These are phyloP conservation scores for Hybos culiciformis DNA, from an alignment of 2,888 invertebrate genomes.

Conservation along the genomic window DNA sequence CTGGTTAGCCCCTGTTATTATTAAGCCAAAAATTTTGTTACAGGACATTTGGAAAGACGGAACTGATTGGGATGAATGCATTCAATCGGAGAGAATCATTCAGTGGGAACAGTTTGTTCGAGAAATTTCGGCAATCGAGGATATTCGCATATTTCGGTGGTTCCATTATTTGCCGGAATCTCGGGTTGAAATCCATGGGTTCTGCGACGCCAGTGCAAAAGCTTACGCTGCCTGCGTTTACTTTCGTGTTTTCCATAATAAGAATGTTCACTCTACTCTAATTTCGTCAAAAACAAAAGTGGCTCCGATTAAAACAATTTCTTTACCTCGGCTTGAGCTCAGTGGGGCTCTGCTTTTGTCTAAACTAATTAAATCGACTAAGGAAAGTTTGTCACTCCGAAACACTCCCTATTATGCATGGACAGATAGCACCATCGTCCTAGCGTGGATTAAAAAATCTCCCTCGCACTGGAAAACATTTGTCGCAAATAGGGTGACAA, in stretches of 20 bases:
- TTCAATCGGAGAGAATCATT: background rate
- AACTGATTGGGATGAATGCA: no score
- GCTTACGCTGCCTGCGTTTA: background rate
- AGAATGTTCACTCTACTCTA: no score
- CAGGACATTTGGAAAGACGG: background rate
- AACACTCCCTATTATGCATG: slow-evolving; percentile 10
- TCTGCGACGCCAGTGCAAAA: background rate
- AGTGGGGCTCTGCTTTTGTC: slow-evolving; percentile 11
- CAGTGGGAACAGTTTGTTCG: background rate
- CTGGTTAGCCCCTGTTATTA: background rate
- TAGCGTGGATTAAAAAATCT: slow-evolving; percentile 16
- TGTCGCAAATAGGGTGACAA: slow-evolving; percentile 15
- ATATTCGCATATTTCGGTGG: background rate
- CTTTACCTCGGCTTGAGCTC: background rate
- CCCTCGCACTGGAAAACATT: slow-evolving; percentile 17
- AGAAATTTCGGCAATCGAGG: background rate
- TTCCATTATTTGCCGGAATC: background rate
- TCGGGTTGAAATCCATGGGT: background rate
- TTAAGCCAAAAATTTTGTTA: background rate
- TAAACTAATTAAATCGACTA: slow-evolving; percentile 2
- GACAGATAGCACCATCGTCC: slow-evolving; percentile 13
- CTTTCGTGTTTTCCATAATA: no score
- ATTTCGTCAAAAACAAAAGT: background rate
- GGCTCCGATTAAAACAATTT: background rate
- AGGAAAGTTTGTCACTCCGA: background rate